Evolutionary conservation across 2,797 vertebrate species (phyloP), one percentile per base, ranked within the genome.

Genomic region (Gymnothorax javanicus): DNA sequence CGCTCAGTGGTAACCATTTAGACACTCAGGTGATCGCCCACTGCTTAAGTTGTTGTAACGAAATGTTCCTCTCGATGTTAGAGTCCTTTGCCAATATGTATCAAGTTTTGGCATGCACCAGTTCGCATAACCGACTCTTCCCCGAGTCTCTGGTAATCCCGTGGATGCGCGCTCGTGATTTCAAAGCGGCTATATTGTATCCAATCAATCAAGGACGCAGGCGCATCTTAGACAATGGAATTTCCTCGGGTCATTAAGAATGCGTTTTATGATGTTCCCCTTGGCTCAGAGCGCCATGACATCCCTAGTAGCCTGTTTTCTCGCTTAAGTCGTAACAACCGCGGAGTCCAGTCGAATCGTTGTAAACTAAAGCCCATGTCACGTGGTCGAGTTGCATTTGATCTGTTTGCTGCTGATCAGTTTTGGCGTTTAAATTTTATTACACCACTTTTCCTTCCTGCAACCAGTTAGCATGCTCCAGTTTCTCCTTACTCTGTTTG

Each of bases 71-170:
- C 17, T 59, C 56, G 56, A 2, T 83, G 56, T 59, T 57, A 27
- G 54, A 58, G 23, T 83, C 33, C 20, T 58, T 58, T 27, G 56
- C 59, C 56, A 58, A 83, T 83, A 58, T 27, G 82, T 59, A 12
- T 58, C 82, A 83, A 83, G 56, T 54, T 27, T 59, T 83, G 82
- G 13, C 82, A 59, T 54, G 82, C 56, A 33, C 82, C 11, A 57
- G 43, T n/a, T 33, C 20, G 54, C 5, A 12, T 17, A 77, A 77
- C 77, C 77, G 50, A 58, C 82, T 83, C n/a, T 59, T 56, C 33
- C 11, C 56, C 13, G 56, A 82, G 52, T 57, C 81, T 25, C 56
- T n/a, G 5, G n/a, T 27, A 83, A 83, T 83, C 56, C n/a, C 9
- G 56, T 11, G 59, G 56, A 59, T 82, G 81, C 56, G n/a, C 82